These are phyloP conservation scores for Danio aesculapii DNA, from an alignment of 2,797 vertebrate species.

Conservation along the genomic window DNA sequence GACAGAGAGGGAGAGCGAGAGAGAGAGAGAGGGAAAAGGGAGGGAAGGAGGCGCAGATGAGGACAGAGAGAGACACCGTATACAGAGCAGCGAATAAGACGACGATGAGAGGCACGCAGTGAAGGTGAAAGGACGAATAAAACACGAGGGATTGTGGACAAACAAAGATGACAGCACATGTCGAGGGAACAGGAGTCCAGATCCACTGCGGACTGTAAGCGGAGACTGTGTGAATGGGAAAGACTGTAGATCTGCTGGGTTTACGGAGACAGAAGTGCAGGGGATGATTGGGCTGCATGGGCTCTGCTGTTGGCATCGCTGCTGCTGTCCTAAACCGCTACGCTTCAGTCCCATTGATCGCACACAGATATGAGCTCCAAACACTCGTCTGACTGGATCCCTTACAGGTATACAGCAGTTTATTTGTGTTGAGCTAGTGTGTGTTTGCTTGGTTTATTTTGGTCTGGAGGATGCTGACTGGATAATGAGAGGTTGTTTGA, in stretches of 20 bases:
- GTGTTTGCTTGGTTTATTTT: conserved; percentile 14
- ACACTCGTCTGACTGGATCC: conserved; percentile 97
- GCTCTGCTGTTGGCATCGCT: conserved; percentile 75
- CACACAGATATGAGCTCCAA: conserved; percentile 92
- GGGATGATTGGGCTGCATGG: conserved; percentile 77
- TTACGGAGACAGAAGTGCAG: conserved; percentile 64
- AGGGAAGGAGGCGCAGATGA: conserved; percentile 21
- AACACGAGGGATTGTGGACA: conserved; percentile 28
- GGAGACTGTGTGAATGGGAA: conserved; percentile 21
- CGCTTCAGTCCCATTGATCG: conserved; percentile 65
- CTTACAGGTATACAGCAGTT: conserved; percentile 88
- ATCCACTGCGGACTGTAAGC: not conserved
- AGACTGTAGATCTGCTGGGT: conserved; percentile 56
- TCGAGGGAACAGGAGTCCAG: conserved; percentile 17
- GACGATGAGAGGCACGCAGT: conserved; percentile 34
- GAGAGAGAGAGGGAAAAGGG: conserved; percentile 57
- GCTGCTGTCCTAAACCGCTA: conserved; percentile 69
- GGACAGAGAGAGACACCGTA: conserved; percentile 19
- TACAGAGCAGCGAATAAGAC: conserved; percentile 15
- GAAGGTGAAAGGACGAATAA: conserved; percentile 31
- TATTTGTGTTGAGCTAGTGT: not conserved
- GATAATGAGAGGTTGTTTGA: not conserved
- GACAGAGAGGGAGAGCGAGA: conserved; percentile 32
- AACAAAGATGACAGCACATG: conserved; percentile 2
- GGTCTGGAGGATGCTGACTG: not conserved